Evolutionary conservation across 2,888 invertebrate genomes (phyloP).

Genomic region (Pyrocoelia pectoralis): DNA sequence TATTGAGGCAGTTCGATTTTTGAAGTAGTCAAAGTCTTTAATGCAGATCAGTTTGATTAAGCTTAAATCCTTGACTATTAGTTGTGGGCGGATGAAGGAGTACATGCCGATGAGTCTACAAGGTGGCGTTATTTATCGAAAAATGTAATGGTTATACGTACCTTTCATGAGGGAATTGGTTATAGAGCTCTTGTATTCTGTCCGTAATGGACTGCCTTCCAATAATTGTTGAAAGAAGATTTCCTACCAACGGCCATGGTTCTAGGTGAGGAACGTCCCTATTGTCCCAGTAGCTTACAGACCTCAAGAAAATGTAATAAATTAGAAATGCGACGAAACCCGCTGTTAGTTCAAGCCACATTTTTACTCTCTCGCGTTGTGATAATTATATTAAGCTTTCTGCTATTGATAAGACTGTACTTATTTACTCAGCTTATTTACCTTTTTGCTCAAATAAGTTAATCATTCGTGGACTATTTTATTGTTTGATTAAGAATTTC

Average conservation of each 20-base stretch:
- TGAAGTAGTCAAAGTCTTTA: slow-evolving; percentile 15
- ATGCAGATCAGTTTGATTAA: slow-evolving; percentile 48
- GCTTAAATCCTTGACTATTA: slow-evolving; percentile 10
- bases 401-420: no score
- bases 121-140: slow-evolving; percentile 2
- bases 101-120: slow-evolving; percentile 30
- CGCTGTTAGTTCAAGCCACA: neutral
- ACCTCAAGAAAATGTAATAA: slow-evolving; percentile 56
- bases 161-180: slow-evolving; percentile 15
- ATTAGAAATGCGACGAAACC: slow-evolving; percentile 46
- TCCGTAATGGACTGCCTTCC: neutral
- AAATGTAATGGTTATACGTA: neutral
- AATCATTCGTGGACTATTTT: no score
- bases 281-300: slow-evolving; percentile 17
- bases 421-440: no score
- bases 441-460: no score
- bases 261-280: slow-evolving; percentile 13
- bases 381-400: no score
- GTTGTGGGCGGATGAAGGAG: slow-evolving; percentile 17
- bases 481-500: no score
- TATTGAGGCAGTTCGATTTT: slow-evolving; percentile 2
- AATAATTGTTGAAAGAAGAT: slow-evolving; percentile 33
- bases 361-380: no score
- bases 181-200: slow-evolving; percentile 1
- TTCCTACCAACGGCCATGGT: slow-evolving; percentile 40